These are phyloP conservation scores for Crenichthys baileyi DNA, from an alignment of 2,797 vertebrate species.

Conservation along the genomic window DNA sequence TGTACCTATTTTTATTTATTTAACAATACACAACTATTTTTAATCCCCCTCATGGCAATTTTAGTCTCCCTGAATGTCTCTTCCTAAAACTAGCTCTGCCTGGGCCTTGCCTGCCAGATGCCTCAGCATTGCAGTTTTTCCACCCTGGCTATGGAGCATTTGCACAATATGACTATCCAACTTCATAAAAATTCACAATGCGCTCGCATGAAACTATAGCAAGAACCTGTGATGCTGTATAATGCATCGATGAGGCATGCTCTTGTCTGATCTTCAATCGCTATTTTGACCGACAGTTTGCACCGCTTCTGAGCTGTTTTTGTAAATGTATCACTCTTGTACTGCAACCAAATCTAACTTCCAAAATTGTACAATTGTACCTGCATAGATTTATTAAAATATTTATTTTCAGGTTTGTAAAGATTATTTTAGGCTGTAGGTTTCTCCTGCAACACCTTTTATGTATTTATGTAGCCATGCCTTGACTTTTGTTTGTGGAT, in stretches of 20 bases:
- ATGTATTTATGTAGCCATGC: slow-evolving; percentile 14
- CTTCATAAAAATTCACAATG: not conserved
- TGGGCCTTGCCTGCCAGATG: not conserved
- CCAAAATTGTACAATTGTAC: slow-evolving; percentile 6
- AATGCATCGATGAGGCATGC: not conserved
- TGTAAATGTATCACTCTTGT: not conserved
- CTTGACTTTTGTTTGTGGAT: slow-evolving; percentile 26
- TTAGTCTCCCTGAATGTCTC: not conserved
- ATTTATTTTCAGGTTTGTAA: slow-evolving; percentile 1
- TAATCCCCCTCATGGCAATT: not conserved
- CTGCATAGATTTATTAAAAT: not conserved
- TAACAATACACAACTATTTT: not conserved
- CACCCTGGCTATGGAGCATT: not conserved
- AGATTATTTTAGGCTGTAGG: slow-evolving; percentile 5
- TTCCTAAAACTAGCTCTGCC: not conserved
- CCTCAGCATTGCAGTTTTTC: not conserved
- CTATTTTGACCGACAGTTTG: not conserved
- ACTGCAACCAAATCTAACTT: slow-evolving; percentile 5
- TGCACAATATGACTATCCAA: not conserved
- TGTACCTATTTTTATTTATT: not conserved
- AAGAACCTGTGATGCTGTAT: not conserved
- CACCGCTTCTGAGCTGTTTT: not conserved
- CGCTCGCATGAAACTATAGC: not conserved
- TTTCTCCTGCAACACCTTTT: slow-evolving; percentile 11
- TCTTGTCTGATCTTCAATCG: not conserved